phyloP scores from a whole-genome alignment of 2,888 invertebrate species.

The Drosophila vallismaia region DNA sequence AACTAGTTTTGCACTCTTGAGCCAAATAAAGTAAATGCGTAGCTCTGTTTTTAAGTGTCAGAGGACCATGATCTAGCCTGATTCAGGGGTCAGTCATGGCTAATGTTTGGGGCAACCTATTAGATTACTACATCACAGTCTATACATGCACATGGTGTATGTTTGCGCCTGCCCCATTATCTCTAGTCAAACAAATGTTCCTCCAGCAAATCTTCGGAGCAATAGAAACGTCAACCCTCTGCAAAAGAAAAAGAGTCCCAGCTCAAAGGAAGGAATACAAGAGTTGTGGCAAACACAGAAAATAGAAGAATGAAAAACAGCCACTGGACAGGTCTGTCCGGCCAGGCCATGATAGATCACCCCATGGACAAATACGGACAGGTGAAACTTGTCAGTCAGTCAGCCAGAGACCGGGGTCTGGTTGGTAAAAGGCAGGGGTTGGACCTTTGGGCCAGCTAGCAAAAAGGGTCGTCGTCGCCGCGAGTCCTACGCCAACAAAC shows the following conservation, averaged over 20 bases:
- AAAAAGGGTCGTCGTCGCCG: slow-evolving; percentile 66
- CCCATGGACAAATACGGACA: slow-evolving; percentile 77
- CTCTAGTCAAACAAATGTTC: slow-evolving; percentile 77
- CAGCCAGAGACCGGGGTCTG: slow-evolving; percentile 20
- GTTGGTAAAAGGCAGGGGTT: slow-evolving; percentile 11
- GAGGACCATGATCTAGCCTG: slow-evolving; percentile 8
- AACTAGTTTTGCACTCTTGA: neutral
- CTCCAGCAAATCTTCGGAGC: slow-evolving; percentile 59
- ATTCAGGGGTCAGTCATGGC: slow-evolving; percentile 61
- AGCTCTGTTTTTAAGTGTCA: slow-evolving; percentile 5
- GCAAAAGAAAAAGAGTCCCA: slow-evolving; percentile 24
- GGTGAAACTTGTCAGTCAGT: slow-evolving; percentile 79
- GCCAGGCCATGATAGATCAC: slow-evolving; percentile 70
- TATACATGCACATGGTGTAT: slow-evolving; percentile 25
- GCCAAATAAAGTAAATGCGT: neutral
- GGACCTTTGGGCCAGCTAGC: slow-evolving; percentile 15
- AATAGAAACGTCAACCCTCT: slow-evolving; percentile 76
- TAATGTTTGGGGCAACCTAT: slow-evolving; percentile 55
- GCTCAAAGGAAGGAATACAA: slow-evolving; percentile 13
- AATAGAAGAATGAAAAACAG: slow-evolving; percentile 34
- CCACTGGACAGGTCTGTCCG: slow-evolving; percentile 48
- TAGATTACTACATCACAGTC: slow-evolving; percentile 60
- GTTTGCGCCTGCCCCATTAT: slow-evolving; percentile 63
- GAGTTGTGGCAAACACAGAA: neutral
- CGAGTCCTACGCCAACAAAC: slow-evolving; percentile 61